Base-by-base conservation (phyloP, 23 tunicate species). In the Diplosoma virens region DNA sequence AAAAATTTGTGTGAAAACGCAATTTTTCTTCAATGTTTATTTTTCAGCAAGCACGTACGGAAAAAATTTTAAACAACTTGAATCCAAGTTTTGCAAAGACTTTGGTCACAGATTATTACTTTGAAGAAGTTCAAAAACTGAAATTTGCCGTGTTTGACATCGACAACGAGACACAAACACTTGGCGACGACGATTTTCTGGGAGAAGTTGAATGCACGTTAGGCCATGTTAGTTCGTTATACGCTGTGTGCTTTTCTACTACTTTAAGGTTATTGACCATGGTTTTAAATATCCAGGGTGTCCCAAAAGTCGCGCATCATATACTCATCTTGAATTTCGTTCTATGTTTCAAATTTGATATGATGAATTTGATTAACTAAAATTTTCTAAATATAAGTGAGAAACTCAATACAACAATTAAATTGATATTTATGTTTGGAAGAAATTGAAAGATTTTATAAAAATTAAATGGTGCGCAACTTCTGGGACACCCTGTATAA, bases 41-140 rank as follows among this genome's bases (percentile, higher is more conserved):
- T 3, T 58, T 79, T 27, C 79, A 90, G 97, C 80, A 48, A 33
- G 90, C 82, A 21, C 28, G 97, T 45, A 90, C 97, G 14, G 97
- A 90, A 30, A 84, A 58, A 77, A 68, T 90, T 3, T 54, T 90
- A 56, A 90, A 90, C 72, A 90, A 90, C 58, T 54, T 90, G 31
- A 90, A 90, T 75, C 97, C 97, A 18, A 66, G 78, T 21, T 94
- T 87, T 73, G 87, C 98, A 27, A 94, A 94, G 47, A 94, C 86
- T 1, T 66, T 94, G 34, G 71, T 71, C 1, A 48, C 88, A 27
- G 95, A 94, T 78, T 94, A 94, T 82, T 84, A 79, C 58, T 94
- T 94, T 79, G 98, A 94, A 70, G 98, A 94, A 64, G 98, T 86
- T 30, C 98, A 94, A 74, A 82, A 87, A 63, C 50, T 94, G 47